These are phyloP conservation scores for Andrena praecox DNA, from an alignment of 2,888 invertebrate species.

Conservation along the genomic window DNA sequence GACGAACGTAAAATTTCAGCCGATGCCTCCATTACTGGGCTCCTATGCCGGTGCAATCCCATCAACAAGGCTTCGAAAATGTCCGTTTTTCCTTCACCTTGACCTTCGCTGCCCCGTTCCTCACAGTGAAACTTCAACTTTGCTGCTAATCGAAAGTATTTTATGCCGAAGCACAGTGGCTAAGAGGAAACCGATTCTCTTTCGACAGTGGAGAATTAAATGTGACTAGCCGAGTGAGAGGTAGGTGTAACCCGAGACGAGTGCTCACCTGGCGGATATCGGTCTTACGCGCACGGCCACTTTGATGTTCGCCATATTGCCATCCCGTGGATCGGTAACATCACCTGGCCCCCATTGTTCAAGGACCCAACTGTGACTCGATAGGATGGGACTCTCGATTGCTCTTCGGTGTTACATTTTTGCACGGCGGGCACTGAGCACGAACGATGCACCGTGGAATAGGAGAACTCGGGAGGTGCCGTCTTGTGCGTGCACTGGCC, in stretches of 20 bases:
- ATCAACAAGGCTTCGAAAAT: neutral
- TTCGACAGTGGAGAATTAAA: neutral
- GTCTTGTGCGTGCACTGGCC: conserved; percentile 73
- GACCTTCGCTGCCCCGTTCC: neutral
- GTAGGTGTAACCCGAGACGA: neutral
- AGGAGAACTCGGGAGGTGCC: conserved; percentile 13
- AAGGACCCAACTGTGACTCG: neutral
- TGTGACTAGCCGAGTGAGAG: neutral
- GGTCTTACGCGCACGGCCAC: conserved; percentile 89
- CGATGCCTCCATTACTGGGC: neutral
- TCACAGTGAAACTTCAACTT: neutral
- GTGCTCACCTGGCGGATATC: conserved; percentile 87
- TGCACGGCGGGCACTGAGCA: neutral
- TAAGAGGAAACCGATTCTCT: too few relatives aligned
- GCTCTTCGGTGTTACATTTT: conserved; percentile 20
- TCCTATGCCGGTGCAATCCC: neutral
- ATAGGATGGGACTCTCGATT: neutral
- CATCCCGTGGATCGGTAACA: conserved; percentile 59
- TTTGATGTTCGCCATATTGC: conserved; percentile 88
- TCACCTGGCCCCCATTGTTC: conserved; percentile 43
- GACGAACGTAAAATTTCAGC: neutral
- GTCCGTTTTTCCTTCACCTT: neutral
- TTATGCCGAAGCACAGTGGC: too few relatives aligned
- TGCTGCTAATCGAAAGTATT: neutral
- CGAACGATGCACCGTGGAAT: conserved; percentile 16